Evolutionary conservation across 2,888 invertebrate genomes (phyloP).

Genomic region (Papilio demoleus): DNA sequence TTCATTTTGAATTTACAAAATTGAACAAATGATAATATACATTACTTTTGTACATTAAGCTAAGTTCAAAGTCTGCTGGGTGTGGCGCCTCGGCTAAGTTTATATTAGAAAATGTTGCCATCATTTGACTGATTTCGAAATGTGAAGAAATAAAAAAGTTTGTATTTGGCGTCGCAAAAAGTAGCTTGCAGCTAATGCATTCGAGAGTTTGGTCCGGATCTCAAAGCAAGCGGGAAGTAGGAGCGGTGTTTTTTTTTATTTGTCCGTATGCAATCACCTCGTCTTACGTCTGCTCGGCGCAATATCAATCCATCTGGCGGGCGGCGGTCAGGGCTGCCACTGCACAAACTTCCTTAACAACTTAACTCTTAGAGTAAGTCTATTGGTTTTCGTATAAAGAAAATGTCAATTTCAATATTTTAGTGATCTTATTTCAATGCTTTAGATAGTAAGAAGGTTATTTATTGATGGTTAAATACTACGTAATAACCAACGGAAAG

Average conservation of each 20-base stretch:
- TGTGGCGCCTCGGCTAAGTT: neutral
- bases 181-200: conserved; percentile 38
- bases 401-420: too few species aligned
- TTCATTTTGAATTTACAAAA: conserved; percentile 14
- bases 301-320: conserved; percentile 83
- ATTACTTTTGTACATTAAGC: conserved; percentile 1
- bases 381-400: too few species aligned
- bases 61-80: conserved; percentile 1
- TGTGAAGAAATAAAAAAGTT: conserved; percentile 29
- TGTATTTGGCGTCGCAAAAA: conserved; percentile 29
- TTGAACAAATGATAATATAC: neutral
- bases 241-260: conserved; percentile 58
- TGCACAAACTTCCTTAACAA: neutral
- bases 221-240: conserved; percentile 39
- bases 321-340: conserved; percentile 49
- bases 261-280: conserved; percentile 78
- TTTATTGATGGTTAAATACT: too few species aligned
- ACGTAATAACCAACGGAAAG: too few species aligned
- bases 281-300: conserved; percentile 79
- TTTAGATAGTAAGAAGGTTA: too few species aligned
- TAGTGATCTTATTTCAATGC: too few species aligned
- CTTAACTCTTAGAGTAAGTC: too few species aligned
- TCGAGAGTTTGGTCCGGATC: conserved; percentile 31
- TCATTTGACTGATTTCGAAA: neutral
- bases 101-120: neutral